Percentiles rank a stretch among this genome's conserved stretches.
Evolutionary conservation across 1,140 invertebrate genomes (phyloP).

Genomic region (Drosophila erecta): DNA sequence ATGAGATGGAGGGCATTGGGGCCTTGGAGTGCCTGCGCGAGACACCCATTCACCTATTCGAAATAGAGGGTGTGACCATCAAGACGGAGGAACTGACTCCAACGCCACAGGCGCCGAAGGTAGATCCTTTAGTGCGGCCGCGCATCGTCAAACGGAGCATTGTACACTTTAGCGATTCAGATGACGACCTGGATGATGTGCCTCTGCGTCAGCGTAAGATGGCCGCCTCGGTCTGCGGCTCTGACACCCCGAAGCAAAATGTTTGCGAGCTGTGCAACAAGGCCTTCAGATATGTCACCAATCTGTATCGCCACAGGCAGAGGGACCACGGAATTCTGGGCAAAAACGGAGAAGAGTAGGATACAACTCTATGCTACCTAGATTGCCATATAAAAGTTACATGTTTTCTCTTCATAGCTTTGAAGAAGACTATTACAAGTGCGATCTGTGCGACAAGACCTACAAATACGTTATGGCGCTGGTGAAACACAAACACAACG

Average conservation of each 20-base stretch:
- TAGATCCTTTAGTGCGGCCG: constrained; percentile 56
- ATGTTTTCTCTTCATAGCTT: neutral
- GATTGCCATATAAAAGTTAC: neutral
- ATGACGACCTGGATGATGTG: constrained; percentile 58
- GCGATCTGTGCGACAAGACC: constrained; percentile 65
- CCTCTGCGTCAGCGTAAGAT: constrained; percentile 48
- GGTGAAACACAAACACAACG: constrained; percentile 57
- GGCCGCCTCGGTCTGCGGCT: neutral
- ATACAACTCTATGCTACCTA: too few relatives aligned
- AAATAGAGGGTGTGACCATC: constrained; percentile 61
- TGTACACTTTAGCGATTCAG: constrained; percentile 26
- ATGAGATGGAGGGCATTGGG: constrained; percentile 6
- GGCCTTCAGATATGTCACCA: constrained; percentile 56
- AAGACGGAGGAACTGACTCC: constrained; percentile 56
- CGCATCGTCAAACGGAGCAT: constrained; percentile 12
- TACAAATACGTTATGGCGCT: constrained; percentile 65
- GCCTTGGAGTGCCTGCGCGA: constrained; percentile 57
- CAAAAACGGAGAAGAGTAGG: constrained; percentile 9
- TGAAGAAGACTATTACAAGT: constrained; percentile 67
- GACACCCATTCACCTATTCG: constrained; percentile 60
- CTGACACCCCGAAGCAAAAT: constrained; percentile 23
- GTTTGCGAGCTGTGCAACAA: constrained; percentile 56
- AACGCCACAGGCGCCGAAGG: neutral
- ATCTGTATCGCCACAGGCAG: constrained; percentile 61
- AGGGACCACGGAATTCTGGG: constrained; percentile 25